Evolutionary conservation across 2,797 vertebrate species (phyloP).

Genomic region (Synanceia verrucosa): DNA sequence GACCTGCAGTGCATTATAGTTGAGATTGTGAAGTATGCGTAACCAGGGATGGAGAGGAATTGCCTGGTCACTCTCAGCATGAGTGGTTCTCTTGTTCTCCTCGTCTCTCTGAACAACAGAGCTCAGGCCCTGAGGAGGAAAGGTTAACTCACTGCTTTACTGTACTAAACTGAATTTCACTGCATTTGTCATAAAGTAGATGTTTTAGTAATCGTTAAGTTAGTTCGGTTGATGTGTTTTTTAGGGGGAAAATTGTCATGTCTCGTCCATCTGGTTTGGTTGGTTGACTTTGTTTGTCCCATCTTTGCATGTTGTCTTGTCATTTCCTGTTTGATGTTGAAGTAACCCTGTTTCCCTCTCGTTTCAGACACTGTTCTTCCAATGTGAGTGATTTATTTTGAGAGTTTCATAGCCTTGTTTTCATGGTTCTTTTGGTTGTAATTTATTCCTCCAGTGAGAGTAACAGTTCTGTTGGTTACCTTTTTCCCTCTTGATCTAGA

Average conservation of each 20-base stretch:
- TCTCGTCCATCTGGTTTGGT: too few species aligned
- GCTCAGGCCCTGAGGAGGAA: neutral
- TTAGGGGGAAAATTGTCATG: neutral
- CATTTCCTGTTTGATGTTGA: too few species aligned
- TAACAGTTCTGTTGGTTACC: too few species aligned
- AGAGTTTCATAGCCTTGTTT: too few species aligned
- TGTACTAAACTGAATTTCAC: neutral
- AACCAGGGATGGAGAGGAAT: slow-evolving; percentile 42
- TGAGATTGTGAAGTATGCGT: slow-evolving; percentile 37
- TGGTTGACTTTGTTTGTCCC: too few species aligned
- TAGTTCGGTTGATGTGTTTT: neutral
- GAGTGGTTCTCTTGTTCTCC: slow-evolving; percentile 27
- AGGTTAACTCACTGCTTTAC: slow-evolving; percentile 1
- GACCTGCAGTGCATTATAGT: slow-evolving; percentile 48
- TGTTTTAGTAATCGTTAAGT: rapidly evolving
- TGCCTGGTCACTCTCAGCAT: slow-evolving; percentile 54
- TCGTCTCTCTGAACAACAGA: slow-evolving; percentile 16
- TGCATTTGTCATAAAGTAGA: neutral
- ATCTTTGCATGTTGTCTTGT: too few species aligned
- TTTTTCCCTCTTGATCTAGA: too few species aligned
- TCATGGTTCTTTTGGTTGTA: too few species aligned
- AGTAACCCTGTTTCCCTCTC: too few species aligned
- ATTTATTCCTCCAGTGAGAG: too few species aligned
- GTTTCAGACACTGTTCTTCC: too few species aligned
- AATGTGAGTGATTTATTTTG: too few species aligned